Evolutionary conservation across 2,888 invertebrate species (phyloP).

Genomic region (Clistopyga incitator): DNA sequence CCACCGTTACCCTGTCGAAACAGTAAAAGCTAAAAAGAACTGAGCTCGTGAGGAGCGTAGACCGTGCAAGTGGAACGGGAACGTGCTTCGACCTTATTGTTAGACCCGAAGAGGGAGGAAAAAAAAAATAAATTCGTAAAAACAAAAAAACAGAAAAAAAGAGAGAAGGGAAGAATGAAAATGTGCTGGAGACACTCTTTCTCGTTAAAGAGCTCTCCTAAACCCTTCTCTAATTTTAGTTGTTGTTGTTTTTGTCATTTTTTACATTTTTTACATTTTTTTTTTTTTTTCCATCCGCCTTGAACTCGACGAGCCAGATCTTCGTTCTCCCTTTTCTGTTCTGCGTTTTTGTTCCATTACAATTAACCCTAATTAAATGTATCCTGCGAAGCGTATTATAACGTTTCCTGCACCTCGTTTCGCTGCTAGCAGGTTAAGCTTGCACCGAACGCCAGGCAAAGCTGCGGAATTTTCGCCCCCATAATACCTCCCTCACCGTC

Average conservation of each 20-base stretch:
- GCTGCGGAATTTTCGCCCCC: slow-evolving; percentile 46
- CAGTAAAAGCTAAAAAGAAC: slow-evolving; percentile 46
- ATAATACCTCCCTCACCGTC: slow-evolving; percentile 28
- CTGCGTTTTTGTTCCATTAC: slow-evolving; percentile 59
- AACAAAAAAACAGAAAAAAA: slow-evolving; percentile 35
- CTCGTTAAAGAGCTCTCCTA: slow-evolving; percentile 69
- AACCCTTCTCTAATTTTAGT: slow-evolving; percentile 44
- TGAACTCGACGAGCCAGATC: slow-evolving; percentile 15
- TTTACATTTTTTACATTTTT: too few species aligned
- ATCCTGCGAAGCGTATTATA: slow-evolving; percentile 66
- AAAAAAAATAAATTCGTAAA: slow-evolving; percentile 27
- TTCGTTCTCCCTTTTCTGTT: slow-evolving; percentile 31
- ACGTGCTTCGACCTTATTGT: slow-evolving; percentile 62
- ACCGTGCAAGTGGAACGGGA: slow-evolving; percentile 44
- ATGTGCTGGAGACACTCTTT: slow-evolving; percentile 59
- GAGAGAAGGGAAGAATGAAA: slow-evolving; percentile 50
- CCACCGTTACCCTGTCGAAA: slow-evolving; percentile 47
- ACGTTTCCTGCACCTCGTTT: slow-evolving; percentile 61
- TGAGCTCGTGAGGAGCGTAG: slow-evolving; percentile 34
- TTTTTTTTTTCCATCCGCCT: slow-evolving; percentile 25
- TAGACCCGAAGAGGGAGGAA: slow-evolving; percentile 35
- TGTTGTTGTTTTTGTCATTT: slow-evolving; percentile 40
- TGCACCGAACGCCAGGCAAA: neutral
- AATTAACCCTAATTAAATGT: slow-evolving; percentile 72
- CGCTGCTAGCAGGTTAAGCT: slow-evolving; percentile 25